phyloP scores from a whole-genome alignment of 1,140 invertebrate genomes.

The Drosophila pseudoananassae region DNA sequence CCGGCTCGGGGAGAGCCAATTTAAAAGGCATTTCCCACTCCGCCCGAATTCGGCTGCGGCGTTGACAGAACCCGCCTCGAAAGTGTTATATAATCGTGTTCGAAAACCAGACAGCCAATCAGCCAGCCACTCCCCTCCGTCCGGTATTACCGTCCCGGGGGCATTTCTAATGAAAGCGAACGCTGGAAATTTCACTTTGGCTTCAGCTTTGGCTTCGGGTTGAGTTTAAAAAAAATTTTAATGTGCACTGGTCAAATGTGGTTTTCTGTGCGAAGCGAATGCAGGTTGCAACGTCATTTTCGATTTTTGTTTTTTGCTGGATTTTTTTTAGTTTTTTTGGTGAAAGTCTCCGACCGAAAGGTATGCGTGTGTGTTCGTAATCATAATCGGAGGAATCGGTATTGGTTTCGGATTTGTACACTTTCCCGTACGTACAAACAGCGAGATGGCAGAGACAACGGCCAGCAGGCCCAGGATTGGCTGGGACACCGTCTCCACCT shows the following conservation, averaged over 20 bases:
- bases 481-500: conserved; percentile 47
- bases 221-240: conserved; percentile 49
- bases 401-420: conserved; percentile 59
- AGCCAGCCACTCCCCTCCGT: conserved; percentile 23
- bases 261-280: conserved; percentile 51
- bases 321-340: conserved; percentile 58
- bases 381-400: conserved; percentile 59
- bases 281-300: conserved; percentile 74
- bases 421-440: conserved; percentile 61
- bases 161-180: conserved; percentile 80
- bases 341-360: conserved; percentile 61
- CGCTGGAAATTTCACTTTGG: conserved; percentile 75
- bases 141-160: not conserved
- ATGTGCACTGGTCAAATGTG: conserved; percentile 77
- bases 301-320: conserved; percentile 37
- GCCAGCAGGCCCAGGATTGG: conserved; percentile 59
- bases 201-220: no score
- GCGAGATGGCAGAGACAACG: conserved; percentile 27
- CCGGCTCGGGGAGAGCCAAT: conserved; percentile 21
- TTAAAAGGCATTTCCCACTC: conserved; percentile 33
- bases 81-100: conserved; percentile 53
- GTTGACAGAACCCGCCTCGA: conserved; percentile 68
- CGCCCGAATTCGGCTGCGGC: conserved; percentile 12
- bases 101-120: conserved; percentile 27
- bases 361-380: conserved; percentile 52